Percentiles rank a stretch among this genome's conserved stretches.
Evolutionary conservation across 2,888 invertebrate species (phyloP).

Genomic region (Hololepta plana): DNA sequence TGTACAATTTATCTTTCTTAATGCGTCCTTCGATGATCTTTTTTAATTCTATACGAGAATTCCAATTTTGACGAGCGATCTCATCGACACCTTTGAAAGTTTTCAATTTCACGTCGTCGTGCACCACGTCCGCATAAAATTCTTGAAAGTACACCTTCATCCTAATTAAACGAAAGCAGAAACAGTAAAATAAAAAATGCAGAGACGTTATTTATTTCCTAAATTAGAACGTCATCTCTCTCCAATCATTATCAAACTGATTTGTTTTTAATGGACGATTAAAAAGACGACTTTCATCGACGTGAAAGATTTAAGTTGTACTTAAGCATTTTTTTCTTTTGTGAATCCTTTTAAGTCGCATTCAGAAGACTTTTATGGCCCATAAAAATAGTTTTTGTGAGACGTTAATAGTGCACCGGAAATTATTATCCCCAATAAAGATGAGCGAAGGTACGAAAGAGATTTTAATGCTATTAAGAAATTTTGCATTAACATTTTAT

Average conservation of each 20-base stretch:
- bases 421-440: no score
- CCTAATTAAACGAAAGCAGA: slow-evolving; percentile 3
- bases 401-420: no score
- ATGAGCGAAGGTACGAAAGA: no score
- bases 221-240: slow-evolving; percentile 1
- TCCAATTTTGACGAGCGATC: not conserved
- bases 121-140: slow-evolving; percentile 5
- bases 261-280: not conserved
- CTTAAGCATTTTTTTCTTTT: no score
- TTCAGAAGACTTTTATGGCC: no score
- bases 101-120: slow-evolving; percentile 3
- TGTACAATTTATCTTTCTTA: slow-evolving; percentile 7
- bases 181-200: not conserved
- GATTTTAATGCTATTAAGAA: no score
- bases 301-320: slow-evolving; percentile 3
- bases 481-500: no score
- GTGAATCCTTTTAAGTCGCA: no score
- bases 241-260: not conserved
- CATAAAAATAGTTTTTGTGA: no score
- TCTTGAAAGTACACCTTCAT: slow-evolving; percentile 8
- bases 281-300: slow-evolving; percentile 2
- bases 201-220: slow-evolving; percentile 2
- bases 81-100: slow-evolving; percentile 5
- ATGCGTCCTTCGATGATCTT: slow-evolving; percentile 8
- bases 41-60: slow-evolving; percentile 2